Evolutionary conservation across 2,113 vertebrate genomes (phyloP).

Genomic region (Carollia perspicillata): DNA sequence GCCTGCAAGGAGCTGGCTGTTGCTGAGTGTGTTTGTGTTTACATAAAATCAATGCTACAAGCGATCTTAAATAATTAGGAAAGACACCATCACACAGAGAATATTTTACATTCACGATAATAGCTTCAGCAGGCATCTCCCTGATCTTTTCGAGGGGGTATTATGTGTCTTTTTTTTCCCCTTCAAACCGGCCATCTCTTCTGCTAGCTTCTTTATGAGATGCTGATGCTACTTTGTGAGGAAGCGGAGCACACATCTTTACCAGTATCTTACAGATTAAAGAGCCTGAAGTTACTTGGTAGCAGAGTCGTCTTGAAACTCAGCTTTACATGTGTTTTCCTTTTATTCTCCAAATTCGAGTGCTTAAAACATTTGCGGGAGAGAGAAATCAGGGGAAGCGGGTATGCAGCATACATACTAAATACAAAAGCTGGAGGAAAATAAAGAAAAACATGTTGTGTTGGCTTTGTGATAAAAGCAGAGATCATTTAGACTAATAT

Average conservation of each 20-base stretch:
- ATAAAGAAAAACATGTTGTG: neutral
- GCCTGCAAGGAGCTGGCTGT: conserved; percentile 76
- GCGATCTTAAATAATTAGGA: conserved; percentile 83
- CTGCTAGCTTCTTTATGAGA: conserved; percentile 51
- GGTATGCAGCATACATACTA: neutral
- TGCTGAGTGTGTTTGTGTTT: conserved; percentile 78
- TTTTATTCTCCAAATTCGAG: neutral
- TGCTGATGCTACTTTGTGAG: neutral
- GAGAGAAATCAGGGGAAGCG: neutral
- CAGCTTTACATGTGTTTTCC: neutral
- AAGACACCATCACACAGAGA: conserved; percentile 70
- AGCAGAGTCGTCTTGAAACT: neutral
- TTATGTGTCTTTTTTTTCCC: neutral
- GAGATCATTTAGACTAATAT: conserved; percentile 42
- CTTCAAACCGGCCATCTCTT: neutral
- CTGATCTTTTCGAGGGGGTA: conserved; percentile 39
- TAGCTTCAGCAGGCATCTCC: conserved; percentile 53
- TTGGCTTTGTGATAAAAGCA: conserved; percentile 49
- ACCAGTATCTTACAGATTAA: neutral
- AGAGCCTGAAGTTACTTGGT: neutral
- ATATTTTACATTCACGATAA: conserved; percentile 67
- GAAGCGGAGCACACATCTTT: conserved; percentile 17
- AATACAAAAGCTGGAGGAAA: neutral
- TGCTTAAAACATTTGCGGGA: neutral
- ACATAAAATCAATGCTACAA: conserved; percentile 88